These are phyloP conservation scores for Neogobius melanostomus DNA, from an alignment of 2,113 vertebrate genomes.

Conservation along the genomic window DNA sequence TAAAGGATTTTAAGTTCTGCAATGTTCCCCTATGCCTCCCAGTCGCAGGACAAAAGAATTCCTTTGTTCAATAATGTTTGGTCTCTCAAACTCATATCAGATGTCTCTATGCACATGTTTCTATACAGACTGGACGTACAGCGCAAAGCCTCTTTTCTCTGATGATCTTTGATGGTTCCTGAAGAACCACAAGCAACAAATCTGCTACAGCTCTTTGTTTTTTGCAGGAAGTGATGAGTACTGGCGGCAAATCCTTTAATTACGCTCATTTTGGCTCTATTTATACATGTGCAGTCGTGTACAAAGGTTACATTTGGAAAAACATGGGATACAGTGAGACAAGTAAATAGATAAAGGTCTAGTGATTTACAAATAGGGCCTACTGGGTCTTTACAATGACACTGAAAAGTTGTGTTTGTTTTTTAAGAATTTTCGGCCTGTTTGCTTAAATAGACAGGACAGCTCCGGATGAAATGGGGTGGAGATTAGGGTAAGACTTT, in stretches of 20 bases:
- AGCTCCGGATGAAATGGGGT: too few species aligned
- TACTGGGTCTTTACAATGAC: too few species aligned
- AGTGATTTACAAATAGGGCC: not conserved
- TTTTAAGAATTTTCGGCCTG: too few species aligned
- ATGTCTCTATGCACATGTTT: slow-evolving; percentile 16
- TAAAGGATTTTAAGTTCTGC: not conserved
- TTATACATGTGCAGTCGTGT: slow-evolving; percentile 54
- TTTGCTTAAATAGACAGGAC: too few species aligned
- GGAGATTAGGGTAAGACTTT: too few species aligned
- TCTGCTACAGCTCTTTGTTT: slow-evolving; percentile 60
- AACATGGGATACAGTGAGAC: not conserved
- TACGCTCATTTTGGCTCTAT: slow-evolving; percentile 58
- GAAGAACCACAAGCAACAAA: slow-evolving; percentile 61
- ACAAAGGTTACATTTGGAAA: not conserved
- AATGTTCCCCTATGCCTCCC: not conserved
- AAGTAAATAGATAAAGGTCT: not conserved
- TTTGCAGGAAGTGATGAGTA: slow-evolving; percentile 57
- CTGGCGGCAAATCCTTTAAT: slow-evolving; percentile 65
- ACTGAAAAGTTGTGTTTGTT: too few species aligned
- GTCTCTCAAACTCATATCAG: slow-evolving; percentile 9
- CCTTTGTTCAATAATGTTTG: not conserved
- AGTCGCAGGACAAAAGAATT: not conserved
- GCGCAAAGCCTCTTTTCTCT: slow-evolving; percentile 42
- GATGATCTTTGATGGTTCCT: slow-evolving; percentile 65
- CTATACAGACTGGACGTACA: slow-evolving; percentile 18